Percentiles rank a stretch among this genome's conserved stretches.
Evolutionary conservation across 2,888 invertebrate genomes (phyloP).

Genomic region (Limenitis camilla): DNA sequence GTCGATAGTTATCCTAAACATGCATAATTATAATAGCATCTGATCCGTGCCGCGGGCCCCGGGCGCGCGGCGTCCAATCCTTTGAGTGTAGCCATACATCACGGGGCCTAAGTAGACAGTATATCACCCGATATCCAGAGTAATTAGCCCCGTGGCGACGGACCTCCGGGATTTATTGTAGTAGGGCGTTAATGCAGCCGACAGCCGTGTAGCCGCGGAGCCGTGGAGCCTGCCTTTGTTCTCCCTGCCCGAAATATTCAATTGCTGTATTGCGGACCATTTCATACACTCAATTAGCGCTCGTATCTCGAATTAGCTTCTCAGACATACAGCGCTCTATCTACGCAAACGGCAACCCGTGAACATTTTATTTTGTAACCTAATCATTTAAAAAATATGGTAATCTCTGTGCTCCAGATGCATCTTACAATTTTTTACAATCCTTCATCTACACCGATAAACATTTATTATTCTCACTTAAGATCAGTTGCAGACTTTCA

Average conservation of each 20-base stretch:
- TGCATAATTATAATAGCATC: slow-evolving; percentile 64
- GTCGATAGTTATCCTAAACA: slow-evolving; percentile 66
- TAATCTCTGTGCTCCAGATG: background rate
- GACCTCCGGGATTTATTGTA: slow-evolving; percentile 70
- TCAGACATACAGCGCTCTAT: background rate
- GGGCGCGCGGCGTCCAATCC: slow-evolving; percentile 64
- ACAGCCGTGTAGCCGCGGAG: slow-evolving; percentile 64
- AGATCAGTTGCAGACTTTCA: slow-evolving; percentile 27
- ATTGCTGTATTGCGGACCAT: slow-evolving; percentile 47
- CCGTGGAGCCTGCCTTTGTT: slow-evolving; percentile 70
- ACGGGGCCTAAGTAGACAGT: slow-evolving; percentile 71
- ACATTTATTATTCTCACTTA: slow-evolving; percentile 22
- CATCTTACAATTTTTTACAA: background rate
- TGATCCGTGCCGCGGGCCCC: slow-evolving; percentile 45
- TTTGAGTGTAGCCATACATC: slow-evolving; percentile 69
- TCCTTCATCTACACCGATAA: slow-evolving; percentile 2
- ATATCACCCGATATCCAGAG: slow-evolving; percentile 70
- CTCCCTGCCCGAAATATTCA: slow-evolving; percentile 58
- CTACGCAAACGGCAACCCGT: background rate
- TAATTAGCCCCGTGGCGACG: slow-evolving; percentile 73
- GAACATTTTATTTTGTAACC: too few species aligned
- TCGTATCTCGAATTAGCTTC: background rate
- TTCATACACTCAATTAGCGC: slow-evolving; percentile 17
- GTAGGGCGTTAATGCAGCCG: slow-evolving; percentile 68
- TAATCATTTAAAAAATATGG: too few species aligned